A percentile compares a stretch with the other conserved stretches of the same genome.
Conservation (phyloP, 2,888 invertebrate species). For the Drosophila prostipennis region DNA sequence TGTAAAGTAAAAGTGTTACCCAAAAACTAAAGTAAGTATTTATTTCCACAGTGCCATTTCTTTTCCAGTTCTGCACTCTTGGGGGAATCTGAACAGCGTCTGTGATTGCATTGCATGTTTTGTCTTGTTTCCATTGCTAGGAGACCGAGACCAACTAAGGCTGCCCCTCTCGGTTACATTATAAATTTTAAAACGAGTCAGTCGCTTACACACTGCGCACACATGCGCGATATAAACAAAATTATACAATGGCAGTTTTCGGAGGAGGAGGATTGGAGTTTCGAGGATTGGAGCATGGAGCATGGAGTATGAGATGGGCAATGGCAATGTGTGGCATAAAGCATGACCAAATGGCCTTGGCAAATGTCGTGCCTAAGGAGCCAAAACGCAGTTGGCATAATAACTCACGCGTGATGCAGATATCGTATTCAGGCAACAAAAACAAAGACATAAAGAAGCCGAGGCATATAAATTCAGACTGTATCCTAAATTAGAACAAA, state of each 20-base stretch:
- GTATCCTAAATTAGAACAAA: constrained; percentile 10
- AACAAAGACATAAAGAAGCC: constrained; percentile 10
- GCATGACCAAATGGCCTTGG: constrained; percentile 75
- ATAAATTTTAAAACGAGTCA: constrained; percentile 78
- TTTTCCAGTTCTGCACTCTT: constrained; percentile 19
- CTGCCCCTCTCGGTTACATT: constrained; percentile 52
- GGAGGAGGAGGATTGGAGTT: too few relatives aligned
- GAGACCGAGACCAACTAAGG: constrained; percentile 30
- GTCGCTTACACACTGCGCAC: constrained; percentile 41
- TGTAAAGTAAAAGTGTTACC: too few relatives aligned
- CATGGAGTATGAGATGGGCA: constrained; percentile 21
- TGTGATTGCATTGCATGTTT: constrained; percentile 76
- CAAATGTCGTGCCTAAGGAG: constrained; percentile 75
- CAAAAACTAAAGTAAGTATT: not conserved
- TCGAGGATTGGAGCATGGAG: not conserved
- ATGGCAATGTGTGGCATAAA: constrained; percentile 55
- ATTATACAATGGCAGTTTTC: constrained; percentile 52
- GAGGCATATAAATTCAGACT: constrained; percentile 6
- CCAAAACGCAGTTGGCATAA: constrained; percentile 76
- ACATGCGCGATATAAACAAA: constrained; percentile 63
- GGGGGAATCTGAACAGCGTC: constrained; percentile 70
- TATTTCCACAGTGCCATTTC: constrained; percentile 11
- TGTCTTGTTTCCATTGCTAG: constrained; percentile 38
- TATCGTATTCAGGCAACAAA: constrained; percentile 36
- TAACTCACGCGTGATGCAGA: constrained; percentile 77